Base-by-base conservation (phyloP, 2,797 vertebrate genomes). In the Notoglanidium macrostoma region DNA sequence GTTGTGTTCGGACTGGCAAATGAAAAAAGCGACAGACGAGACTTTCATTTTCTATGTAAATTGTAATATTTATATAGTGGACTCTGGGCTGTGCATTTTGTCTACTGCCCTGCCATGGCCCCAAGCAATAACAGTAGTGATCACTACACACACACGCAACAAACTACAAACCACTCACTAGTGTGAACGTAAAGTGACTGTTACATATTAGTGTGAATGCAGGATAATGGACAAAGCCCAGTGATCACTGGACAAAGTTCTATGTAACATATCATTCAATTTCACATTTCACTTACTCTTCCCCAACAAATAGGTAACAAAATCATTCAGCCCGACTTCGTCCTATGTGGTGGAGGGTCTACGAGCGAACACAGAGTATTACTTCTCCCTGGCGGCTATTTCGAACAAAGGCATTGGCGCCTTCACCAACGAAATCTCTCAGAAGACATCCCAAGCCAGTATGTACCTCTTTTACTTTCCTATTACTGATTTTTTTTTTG, bases 381-480 rank as follows among this genome's bases (percentile, higher is more conserved):
- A 94, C 92, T 98, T 99, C 95, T 97, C 97, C 77, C 95, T 99
- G 95, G 97, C 98, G 6, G 98, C 98, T 51, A 95, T 98, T 93
- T 99, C 98, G 17, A 94, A 93, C 70, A 97, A 98, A 94, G 98
- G 98, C 94, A 96, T 98, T 35, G 98, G 98, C 83, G 98, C 98
- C 92, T 98, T 97, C 95, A 99, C 98, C 93, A 97, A 97, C 90
- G 97, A 97, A 92, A 95, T 99, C 94, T 94, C 95, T 61, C 97
- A 98, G 94, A 98, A 96, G 95, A 99, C 98, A 88, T 96, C 98
- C 92, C 98, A 99, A 98, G 98, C 98, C 95, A 99, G 98, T 99
- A 99, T 96, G 98, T 99, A 96, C 86, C 87, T 84, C 78, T 90
- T 86, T 92, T 89, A 86, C 91, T 93, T 83, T 89, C 83, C 92